Conservation (phyloP, 2,797 vertebrate genomes). For the Knipowitschia caucasica region DNA sequence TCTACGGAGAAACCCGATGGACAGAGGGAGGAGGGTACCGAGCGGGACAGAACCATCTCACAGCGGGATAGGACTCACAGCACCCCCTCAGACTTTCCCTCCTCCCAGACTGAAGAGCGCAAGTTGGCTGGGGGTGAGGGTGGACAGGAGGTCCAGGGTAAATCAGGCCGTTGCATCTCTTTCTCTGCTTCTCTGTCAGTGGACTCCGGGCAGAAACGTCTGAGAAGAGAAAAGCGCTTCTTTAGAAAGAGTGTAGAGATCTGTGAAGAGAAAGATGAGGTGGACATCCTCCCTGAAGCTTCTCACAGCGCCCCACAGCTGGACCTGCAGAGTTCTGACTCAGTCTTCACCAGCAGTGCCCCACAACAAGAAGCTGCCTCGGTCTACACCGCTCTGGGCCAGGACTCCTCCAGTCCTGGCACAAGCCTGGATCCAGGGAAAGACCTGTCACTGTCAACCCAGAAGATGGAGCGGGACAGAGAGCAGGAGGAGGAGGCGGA, state of each 20-base stretch:
- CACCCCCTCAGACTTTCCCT: slow-evolving; percentile 62
- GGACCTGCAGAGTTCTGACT: slow-evolving; percentile 67
- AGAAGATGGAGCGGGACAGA: slow-evolving; percentile 80
- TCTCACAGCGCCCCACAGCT: slow-evolving; percentile 69
- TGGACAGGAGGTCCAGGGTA: slow-evolving; percentile 38
- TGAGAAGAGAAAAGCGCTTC: slow-evolving; percentile 83
- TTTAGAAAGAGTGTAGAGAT: slow-evolving; percentile 90
- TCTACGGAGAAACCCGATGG: slow-evolving; percentile 89
- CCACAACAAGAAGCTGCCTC: slow-evolving; percentile 58
- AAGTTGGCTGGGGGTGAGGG: slow-evolving; percentile 42
- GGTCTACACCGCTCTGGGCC: slow-evolving; percentile 50
- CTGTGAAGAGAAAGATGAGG: slow-evolving; percentile 80
- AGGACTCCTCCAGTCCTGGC: slow-evolving; percentile 48
- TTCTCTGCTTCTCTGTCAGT: slow-evolving; percentile 59
- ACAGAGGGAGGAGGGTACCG: slow-evolving; percentile 70
- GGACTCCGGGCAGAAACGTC: slow-evolving; percentile 64
- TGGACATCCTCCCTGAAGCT: slow-evolving; percentile 47
- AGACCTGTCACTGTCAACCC: slow-evolving; percentile 54
- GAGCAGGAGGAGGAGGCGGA: slow-evolving; percentile 92
- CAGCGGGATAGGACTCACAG: slow-evolving; percentile 75
- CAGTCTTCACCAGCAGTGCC: slow-evolving; percentile 62
- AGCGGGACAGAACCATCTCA: slow-evolving; percentile 48
- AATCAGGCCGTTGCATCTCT: slow-evolving; percentile 43
- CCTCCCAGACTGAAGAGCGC: slow-evolving; percentile 61
- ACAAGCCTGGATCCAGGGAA: slow-evolving; percentile 56